Base-by-base conservation (phyloP, 2,888 invertebrate species). In the Parapristionchus giblindavisi region DNA sequence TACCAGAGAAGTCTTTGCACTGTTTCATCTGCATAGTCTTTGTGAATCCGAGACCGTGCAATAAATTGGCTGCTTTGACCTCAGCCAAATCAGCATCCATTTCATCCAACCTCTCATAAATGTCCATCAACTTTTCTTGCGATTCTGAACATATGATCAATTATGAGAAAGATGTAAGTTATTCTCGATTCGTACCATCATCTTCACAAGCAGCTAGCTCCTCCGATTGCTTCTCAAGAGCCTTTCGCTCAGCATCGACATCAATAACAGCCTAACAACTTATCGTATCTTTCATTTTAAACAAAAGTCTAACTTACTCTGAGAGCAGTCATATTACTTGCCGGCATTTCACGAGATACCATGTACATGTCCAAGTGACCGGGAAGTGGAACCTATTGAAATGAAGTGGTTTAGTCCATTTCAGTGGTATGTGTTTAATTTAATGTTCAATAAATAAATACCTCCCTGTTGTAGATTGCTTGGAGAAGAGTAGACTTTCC, bases 281-380 rank as follows among this genome's bases (percentile, higher is more conserved):
- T 11, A 58, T 27, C 11, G 11, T 58, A 24, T 58, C 24, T 17
- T 58, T 24, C 48, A 48, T 14, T 14, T 48, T 24, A 1, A 5
- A 27, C 14, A 51, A 14, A 21, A 54, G n/a, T n/a, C n/a, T n/a
- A n/a, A n/a, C n/a, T n/a, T 27, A 72, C 72, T 77, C 79, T 77
- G 73, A 99, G 91, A 3, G 99, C 99, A 17, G 94, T 92, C 90
- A 98, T 98, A 86, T 96, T 94, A 78, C 95, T 95, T n/a, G 99
- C 97, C 0, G 96, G 94, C 93, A 98, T 97, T 91, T 99, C 99
- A 68, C 98, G 92, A 3, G 85, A 84, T 3, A 83, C 91, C 89
- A 98, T 94, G 90, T 96, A 99, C 86, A 98, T 97, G 90, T 99
- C 99, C 82, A 99, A 94, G 88, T 95, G 94, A 3, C 94, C 93